Percentiles rank a stretch among this genome's conserved stretches.
phyloP scores from a whole-genome alignment of 2,113 vertebrate genomes.

The Istiophorus platypterus region DNA sequence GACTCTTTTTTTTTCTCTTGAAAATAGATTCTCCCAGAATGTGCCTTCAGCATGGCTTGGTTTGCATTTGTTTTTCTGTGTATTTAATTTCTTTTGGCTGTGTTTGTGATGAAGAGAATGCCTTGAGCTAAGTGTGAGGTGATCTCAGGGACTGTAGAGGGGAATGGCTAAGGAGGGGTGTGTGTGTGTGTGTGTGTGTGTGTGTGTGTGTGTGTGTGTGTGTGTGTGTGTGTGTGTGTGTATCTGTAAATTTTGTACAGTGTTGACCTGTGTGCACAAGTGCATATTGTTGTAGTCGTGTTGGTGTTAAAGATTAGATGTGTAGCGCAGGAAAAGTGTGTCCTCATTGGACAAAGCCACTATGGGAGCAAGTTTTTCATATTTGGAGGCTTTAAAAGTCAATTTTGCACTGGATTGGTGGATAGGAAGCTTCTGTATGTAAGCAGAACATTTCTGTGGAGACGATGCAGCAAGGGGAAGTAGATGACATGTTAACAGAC shows the following conservation, averaged over 20 bases:
- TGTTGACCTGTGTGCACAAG: constrained; percentile 41
- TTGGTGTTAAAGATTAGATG: constrained; percentile 27
- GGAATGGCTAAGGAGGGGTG: constrained; percentile 13
- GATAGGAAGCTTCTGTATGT: constrained; percentile 44
- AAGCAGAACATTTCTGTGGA: constrained; percentile 11
- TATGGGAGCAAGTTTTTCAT: constrained; percentile 31
- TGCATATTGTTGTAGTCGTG: constrained; percentile 29
- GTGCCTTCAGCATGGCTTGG: constrained; percentile 80
- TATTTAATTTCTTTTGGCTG: constrained; percentile 43
- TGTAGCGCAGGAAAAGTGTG: constrained; percentile 10
- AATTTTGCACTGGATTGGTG: constrained; percentile 68
- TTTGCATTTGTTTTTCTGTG: constrained; percentile 53
- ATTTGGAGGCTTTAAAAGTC: constrained; percentile 65
- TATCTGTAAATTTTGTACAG: constrained; percentile 61
- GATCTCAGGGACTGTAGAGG: constrained; percentile 83
- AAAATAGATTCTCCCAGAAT: constrained; percentile 72
- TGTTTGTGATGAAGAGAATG: constrained; percentile 67
- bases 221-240: constrained; percentile 2
- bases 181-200: not conserved
- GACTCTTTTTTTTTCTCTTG: constrained; percentile 51
- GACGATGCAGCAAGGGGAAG: not conserved
- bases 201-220: too few species aligned
- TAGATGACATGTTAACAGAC: not conserved
- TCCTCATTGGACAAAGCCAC: constrained; percentile 57
- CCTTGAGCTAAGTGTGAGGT: constrained; percentile 75